Conservation (phyloP, 2,797 vertebrate species). For the Pangasius macronema region DNA sequence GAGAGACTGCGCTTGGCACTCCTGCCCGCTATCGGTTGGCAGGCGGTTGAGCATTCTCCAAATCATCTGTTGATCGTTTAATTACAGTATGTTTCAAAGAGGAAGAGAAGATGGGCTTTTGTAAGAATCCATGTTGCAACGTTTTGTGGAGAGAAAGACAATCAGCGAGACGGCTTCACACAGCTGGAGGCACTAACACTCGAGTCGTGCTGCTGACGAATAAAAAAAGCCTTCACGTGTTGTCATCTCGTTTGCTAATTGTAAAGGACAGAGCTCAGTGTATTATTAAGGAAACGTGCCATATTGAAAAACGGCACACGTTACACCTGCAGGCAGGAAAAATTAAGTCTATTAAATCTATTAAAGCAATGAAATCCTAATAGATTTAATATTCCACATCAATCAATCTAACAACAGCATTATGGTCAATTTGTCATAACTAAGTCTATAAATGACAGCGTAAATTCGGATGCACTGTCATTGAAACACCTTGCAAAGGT, state of each 20-base stretch:
- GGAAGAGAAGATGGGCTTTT: constrained; percentile 43
- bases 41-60: constrained; percentile 54
- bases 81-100: constrained; percentile 65
- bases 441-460: constrained; percentile 59
- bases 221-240: constrained; percentile 37
- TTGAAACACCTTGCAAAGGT: constrained; percentile 57
- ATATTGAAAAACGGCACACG: constrained; percentile 1
- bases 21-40: constrained; percentile 61
- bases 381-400: constrained; percentile 58
- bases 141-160: constrained; percentile 29
- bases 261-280: constrained; percentile 31
- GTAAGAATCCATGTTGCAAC: constrained; percentile 5
- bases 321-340: constrained; percentile 45
- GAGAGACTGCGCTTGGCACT: constrained; percentile 63
- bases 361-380: constrained; percentile 50
- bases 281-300: constrained; percentile 16
- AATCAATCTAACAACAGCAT: constrained; percentile 61
- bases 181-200: constrained; percentile 46
- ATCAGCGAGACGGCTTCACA: constrained; percentile 42
- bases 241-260: constrained; percentile 21
- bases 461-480: constrained; percentile 52
- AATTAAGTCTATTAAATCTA: constrained; percentile 43
- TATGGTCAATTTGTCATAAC: constrained; percentile 61
- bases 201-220: constrained; percentile 33
- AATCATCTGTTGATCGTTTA: constrained; percentile 70